A percentile compares a stretch with the other conserved stretches of the same genome.
These are phyloP conservation scores for Terebella lapidaria DNA, from an alignment of 2,888 invertebrate species.

Conservation along the genomic window DNA sequence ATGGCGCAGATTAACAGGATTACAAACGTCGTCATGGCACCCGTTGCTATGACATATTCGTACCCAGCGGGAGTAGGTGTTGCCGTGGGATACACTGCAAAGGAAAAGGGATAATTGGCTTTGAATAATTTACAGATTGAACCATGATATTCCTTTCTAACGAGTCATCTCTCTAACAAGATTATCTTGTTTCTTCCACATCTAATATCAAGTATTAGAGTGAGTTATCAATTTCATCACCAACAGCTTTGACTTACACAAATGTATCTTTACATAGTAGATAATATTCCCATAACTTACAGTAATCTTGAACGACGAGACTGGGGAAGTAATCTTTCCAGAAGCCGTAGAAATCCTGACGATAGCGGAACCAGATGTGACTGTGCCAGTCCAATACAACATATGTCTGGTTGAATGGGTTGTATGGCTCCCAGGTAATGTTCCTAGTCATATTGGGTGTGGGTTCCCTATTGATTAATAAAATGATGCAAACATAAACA, in stretches of 20 bases:
- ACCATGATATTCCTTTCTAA: no score
- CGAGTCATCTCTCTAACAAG: no score
- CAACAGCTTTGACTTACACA: no score
- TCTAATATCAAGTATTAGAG: no score
- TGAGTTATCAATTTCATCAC: no score
- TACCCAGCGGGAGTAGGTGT: constrained; percentile 25
- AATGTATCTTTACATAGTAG: no score
- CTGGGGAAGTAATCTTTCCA: constrained; percentile 47
- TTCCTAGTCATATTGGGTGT: constrained; percentile 40
- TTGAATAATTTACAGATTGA: no score
- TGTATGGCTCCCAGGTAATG: constrained; percentile 47
- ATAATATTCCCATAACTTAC: no score
- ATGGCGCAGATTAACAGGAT: constrained; percentile 10
- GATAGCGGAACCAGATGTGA: constrained; percentile 36
- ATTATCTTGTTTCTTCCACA: no score
- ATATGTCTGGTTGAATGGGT: constrained; percentile 46
- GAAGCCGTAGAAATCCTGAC: constrained; percentile 46
- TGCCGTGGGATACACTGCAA: constrained; percentile 25
- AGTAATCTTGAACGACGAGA: constrained; percentile 31
- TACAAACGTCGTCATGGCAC: constrained; percentile 17
- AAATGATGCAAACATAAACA: not conserved
- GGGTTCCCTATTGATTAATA: constrained; percentile 34
- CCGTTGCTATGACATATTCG: constrained; percentile 26
- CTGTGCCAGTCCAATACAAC: constrained; percentile 41
- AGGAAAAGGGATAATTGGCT: not conserved